Conservation (phyloP, 2,888 invertebrate species). For the Uloborus plumipes region DNA sequence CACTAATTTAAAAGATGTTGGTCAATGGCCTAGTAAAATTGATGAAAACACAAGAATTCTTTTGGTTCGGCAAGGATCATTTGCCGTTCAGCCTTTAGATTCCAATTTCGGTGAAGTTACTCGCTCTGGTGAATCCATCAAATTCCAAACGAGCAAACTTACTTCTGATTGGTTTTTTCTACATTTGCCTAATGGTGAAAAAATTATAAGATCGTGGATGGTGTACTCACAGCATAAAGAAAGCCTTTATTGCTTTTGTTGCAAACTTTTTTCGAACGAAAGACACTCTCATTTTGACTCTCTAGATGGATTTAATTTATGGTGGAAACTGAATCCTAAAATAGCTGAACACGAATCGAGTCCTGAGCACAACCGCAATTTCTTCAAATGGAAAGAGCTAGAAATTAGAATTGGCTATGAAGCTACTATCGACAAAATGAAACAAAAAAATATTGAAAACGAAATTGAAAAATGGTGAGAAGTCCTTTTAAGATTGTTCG, state of each 20-base stretch:
- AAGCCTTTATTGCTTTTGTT: constrained; percentile 1
- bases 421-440: not conserved
- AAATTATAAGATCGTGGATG: not conserved
- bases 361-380: not conserved
- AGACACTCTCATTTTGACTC: not conserved
- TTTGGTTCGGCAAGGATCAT: not conserved
- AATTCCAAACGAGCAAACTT: not conserved
- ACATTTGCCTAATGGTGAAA: not conserved
- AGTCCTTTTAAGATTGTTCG: not conserved
- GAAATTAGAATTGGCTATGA: not conserved
- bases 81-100: not conserved
- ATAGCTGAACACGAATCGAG: not conserved
- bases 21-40: not conserved
- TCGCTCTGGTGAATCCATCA: not conserved
- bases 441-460: not conserved
- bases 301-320: not conserved
- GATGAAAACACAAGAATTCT: not conserved
- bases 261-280: not conserved
- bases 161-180: not conserved
- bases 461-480: not conserved
- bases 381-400: not conserved
- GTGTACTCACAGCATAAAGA: not conserved
- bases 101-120: not conserved
- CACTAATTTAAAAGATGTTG: not conserved
- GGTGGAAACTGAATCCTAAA: constrained; percentile 5